Conservation (phyloP, 2,113 vertebrate species). For the Mormoops blainvillei region DNA sequence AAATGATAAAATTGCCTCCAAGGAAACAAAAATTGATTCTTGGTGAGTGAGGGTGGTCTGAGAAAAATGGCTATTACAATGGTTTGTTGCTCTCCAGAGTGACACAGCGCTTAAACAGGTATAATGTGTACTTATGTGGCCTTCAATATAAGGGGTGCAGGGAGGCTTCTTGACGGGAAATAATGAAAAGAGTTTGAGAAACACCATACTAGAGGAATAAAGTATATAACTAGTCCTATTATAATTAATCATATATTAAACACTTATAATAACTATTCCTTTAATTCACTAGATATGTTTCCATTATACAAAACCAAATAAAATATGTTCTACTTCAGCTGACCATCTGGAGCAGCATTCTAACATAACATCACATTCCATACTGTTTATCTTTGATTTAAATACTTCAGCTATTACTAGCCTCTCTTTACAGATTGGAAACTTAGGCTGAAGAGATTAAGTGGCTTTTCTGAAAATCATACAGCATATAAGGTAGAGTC, state of each 20-base stretch:
- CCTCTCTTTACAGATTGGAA: background rate
- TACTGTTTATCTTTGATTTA: constrained; percentile 6
- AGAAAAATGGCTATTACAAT: background rate
- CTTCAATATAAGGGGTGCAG: background rate
- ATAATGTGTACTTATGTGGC: background rate
- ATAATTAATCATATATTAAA: background rate
- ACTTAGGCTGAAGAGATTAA: background rate
- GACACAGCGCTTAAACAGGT: background rate
- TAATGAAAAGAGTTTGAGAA: background rate
- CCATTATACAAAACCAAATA: background rate
- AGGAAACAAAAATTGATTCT: background rate
- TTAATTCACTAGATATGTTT: background rate
- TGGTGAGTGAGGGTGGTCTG: background rate
- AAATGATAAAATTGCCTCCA: background rate
- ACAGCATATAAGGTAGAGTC: background rate
- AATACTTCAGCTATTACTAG: background rate
- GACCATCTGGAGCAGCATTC: background rate
- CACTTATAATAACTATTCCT: background rate
- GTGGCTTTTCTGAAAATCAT: background rate
- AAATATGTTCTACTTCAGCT: background rate
- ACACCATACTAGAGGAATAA: background rate
- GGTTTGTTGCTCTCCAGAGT: background rate
- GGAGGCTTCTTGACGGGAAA: background rate
- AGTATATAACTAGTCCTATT: background rate
- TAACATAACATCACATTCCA: background rate